phyloP scores from a whole-genome alignment of 2,888 invertebrate species.

The Tanytarsus gracilentus region DNA sequence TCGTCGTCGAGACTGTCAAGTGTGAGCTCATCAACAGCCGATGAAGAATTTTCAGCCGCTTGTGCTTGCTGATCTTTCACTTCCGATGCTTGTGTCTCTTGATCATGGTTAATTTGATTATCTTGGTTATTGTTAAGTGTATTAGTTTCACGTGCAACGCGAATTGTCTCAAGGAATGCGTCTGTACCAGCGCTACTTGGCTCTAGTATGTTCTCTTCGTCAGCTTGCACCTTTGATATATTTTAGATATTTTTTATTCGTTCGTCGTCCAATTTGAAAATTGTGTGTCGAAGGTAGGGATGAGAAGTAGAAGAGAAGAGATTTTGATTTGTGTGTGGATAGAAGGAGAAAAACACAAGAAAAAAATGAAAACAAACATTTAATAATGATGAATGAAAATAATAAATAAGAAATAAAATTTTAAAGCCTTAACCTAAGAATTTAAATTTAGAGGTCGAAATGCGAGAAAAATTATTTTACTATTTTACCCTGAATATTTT shows the following conservation, averaged over 20 bases:
- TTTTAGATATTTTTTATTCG: neutral
- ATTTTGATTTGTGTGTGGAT: constrained; percentile 9
- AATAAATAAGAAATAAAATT: neutral
- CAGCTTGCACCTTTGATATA: constrained; percentile 13
- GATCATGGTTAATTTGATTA: constrained; percentile 35
- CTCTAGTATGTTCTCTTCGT: constrained; percentile 22
- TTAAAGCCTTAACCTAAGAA: neutral
- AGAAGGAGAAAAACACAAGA: constrained; percentile 17
- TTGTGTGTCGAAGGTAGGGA: too few relatives aligned
- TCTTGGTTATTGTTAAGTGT: constrained; percentile 33
- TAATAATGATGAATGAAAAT: neutral
- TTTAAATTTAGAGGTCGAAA: too few relatives aligned
- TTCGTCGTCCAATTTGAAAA: neutral
- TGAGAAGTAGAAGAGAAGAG: too few relatives aligned
- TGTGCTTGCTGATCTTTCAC: constrained; percentile 33
- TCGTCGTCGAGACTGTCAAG: constrained; percentile 64
- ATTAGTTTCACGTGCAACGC: constrained; percentile 40
- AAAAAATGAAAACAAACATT: constrained; percentile 7
- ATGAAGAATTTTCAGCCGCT: constrained; percentile 54
- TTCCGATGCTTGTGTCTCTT: constrained; percentile 31
- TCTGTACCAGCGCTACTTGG: constrained; percentile 23
- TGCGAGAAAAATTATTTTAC: too few relatives aligned
- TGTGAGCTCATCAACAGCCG: constrained; percentile 59
- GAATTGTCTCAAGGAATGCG: constrained; percentile 35
- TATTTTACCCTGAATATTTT: too few relatives aligned